These are phyloP conservation scores for Allolobophora icterica DNA, from an alignment of 2,888 invertebrate genomes.

Conservation along the genomic window DNA sequence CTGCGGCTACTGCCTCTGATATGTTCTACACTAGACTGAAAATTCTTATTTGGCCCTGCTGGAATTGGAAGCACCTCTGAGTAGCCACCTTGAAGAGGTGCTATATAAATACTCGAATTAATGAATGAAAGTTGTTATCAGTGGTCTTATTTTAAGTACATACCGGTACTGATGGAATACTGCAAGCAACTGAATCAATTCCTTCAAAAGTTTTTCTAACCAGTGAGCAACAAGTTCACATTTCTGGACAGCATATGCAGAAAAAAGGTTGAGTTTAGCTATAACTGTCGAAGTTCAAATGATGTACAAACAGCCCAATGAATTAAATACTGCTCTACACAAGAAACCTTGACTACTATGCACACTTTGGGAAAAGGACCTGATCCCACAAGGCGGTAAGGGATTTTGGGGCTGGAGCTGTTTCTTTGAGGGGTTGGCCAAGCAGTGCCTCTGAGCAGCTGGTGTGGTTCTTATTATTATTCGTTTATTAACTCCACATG, in stretches of 20 bases:
- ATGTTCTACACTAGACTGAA: too few species aligned
- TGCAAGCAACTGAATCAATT: neutral
- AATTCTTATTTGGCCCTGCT: too few species aligned
- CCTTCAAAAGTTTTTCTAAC: neutral
- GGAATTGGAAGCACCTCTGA: neutral
- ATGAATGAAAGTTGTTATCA: too few species aligned
- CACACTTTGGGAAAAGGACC: neutral
- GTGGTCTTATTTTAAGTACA: neutral
- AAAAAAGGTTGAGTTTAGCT: neutral
- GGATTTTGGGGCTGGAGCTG: neutral
- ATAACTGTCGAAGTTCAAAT: neutral
- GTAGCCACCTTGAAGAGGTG: too few species aligned
- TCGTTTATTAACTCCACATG: too few species aligned
- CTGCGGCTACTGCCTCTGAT: too few species aligned
- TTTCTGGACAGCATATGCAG: neutral
- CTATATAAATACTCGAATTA: too few species aligned
- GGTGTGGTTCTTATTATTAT: slow-evolving; percentile 19
- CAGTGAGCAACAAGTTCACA: neutral
- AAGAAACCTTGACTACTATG: neutral
- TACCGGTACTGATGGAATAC: neutral
- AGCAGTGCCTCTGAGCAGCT: neutral
- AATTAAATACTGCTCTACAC: neutral
- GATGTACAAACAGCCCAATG: neutral
- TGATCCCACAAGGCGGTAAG: neutral
- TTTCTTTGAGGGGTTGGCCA: neutral